phyloP scores from a whole-genome alignment of 2,888 invertebrate species.

The Drosophila acutilabella region DNA sequence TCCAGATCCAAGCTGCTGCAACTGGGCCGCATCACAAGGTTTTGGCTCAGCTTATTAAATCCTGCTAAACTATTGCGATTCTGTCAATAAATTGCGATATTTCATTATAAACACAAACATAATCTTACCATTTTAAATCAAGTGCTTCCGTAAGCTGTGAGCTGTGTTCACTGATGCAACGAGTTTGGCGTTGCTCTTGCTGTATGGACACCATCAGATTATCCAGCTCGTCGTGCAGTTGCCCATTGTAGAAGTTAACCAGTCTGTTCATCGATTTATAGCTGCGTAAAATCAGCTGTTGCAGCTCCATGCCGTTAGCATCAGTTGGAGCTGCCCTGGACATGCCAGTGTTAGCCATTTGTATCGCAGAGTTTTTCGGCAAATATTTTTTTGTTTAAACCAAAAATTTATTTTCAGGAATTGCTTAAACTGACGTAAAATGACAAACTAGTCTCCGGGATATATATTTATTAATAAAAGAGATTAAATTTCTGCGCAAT shows the following conservation, averaged over 20 bases:
- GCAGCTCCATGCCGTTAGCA: conserved; percentile 24
- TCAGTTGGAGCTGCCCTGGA: conserved; percentile 23
- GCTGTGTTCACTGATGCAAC: conserved; percentile 30
- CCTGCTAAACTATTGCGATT: conserved; percentile 25
- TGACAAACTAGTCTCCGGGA: conserved; percentile 16
- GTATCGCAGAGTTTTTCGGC: conserved; percentile 9
- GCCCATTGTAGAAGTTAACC: conserved; percentile 40
- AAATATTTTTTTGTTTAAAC: conserved; percentile 23
- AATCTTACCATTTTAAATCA: conserved; percentile 34
- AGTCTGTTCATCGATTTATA: conserved; percentile 37
- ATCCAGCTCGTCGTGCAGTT: conserved; percentile 35
- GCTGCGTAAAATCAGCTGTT: conserved; percentile 35
- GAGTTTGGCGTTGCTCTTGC: conserved; percentile 7
- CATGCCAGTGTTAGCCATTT: conserved; percentile 34
- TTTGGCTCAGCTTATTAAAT: conserved; percentile 7
- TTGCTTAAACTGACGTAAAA: conserved; percentile 26
- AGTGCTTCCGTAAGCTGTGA: conserved; percentile 45
- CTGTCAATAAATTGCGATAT: not conserved
- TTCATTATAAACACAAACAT: not conserved
- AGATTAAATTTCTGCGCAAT: no score
- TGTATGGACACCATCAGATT: conserved; percentile 9
- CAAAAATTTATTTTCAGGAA: conserved; percentile 20
- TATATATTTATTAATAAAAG: no score
- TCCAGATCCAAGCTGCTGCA: conserved; percentile 37
- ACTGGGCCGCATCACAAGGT: conserved; percentile 24